phyloP scores from a whole-genome alignment of 2,113 vertebrate species.

The Chrysemys picta region DNA sequence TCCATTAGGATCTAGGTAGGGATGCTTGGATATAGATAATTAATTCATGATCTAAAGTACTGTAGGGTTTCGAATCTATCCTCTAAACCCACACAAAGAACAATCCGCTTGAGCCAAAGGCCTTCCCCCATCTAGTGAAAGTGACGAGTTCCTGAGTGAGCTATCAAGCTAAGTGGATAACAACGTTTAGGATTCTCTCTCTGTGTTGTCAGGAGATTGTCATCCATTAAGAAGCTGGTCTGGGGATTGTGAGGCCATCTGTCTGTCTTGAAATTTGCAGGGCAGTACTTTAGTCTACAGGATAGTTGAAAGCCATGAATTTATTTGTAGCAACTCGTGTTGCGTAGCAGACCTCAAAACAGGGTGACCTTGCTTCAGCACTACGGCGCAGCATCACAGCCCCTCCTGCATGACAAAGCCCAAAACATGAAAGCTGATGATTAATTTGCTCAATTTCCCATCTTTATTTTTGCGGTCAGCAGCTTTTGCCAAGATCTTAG shows the following conservation, averaged over 20 bases:
- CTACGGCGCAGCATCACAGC: too few relatives aligned
- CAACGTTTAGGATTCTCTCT: background rate
- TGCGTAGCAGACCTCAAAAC: too few relatives aligned
- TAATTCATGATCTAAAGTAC: background rate
- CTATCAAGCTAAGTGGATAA: background rate
- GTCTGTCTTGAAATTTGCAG: background rate
- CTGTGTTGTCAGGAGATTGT: background rate
- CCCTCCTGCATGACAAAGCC: too few relatives aligned
- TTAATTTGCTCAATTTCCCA: slow-evolving; percentile 28
- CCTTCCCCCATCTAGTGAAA: background rate
- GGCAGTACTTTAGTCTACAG: slow-evolving; percentile 3
- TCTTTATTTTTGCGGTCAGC: background rate
- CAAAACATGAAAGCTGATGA: slow-evolving; percentile 5
- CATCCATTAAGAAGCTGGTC: background rate
- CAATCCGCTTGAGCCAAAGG: accelerated
- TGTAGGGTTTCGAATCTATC: background rate
- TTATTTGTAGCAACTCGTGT: background rate
- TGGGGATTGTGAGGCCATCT: background rate
- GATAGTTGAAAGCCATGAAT: background rate
- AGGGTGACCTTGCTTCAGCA: too few relatives aligned
- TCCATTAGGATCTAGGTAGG: background rate
- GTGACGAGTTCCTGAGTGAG: background rate
- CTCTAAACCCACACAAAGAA: background rate
- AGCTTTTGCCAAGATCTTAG: slow-evolving; percentile 11
- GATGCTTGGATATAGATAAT: background rate